Percentiles rank a stretch among this genome's conserved stretches.
Evolutionary conservation across 2,797 vertebrate genomes (phyloP).

Genomic region (Siniperca scherzeri): DNA sequence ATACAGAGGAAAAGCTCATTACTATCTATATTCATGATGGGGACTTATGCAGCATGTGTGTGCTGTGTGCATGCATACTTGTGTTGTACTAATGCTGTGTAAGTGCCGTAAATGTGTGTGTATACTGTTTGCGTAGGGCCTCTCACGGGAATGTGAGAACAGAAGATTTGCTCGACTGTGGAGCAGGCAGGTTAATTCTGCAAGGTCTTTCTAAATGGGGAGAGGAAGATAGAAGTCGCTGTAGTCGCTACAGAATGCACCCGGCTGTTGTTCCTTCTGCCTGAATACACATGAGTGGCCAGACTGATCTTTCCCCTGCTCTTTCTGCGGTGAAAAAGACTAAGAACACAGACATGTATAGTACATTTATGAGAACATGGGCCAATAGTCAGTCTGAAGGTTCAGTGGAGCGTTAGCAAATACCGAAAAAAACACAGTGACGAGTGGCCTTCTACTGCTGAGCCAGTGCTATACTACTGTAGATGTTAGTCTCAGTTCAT

Average conservation of each 20-base stretch:
- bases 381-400: constrained; percentile 60
- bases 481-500: constrained; percentile 28
- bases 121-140: constrained; percentile 33
- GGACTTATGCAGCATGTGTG: constrained; percentile 51
- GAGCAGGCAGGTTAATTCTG: constrained; percentile 67
- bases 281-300: constrained; percentile 78
- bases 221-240: constrained; percentile 62
- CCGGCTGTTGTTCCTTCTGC: constrained; percentile 78
- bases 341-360: constrained; percentile 73
- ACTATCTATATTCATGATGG: constrained; percentile 80
- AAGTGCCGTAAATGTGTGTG: constrained; percentile 19
- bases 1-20: constrained; percentile 76
- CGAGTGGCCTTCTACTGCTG: constrained; percentile 44
- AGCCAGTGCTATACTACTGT: constrained; percentile 26
- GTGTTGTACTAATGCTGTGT: constrained; percentile 38
- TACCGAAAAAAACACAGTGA: constrained; percentile 39
- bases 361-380: constrained; percentile 78
- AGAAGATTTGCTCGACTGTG: constrained; percentile 53
- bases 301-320: constrained; percentile 73
- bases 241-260: constrained; percentile 64
- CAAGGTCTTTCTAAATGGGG: constrained; percentile 63
- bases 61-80: constrained; percentile 40
- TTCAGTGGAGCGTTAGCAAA: constrained; percentile 64
- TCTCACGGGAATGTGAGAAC: constrained; percentile 20
- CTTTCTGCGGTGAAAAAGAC: constrained; percentile 62